phyloP scores from a whole-genome alignment of 1,140 invertebrate species.

The Drosophila gunungcola region DNA sequence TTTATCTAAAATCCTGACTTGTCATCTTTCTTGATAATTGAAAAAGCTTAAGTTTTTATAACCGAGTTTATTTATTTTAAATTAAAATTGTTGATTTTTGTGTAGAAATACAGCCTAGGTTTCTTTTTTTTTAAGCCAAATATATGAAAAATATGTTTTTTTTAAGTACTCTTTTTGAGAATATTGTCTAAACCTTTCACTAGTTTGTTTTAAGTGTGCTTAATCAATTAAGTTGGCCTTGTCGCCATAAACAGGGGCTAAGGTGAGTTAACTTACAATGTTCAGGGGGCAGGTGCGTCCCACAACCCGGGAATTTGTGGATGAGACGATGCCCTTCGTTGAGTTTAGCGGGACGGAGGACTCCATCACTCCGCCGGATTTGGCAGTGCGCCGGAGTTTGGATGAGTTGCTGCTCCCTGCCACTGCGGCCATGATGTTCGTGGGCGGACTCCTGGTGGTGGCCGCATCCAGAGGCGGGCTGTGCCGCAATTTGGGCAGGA shows the following conservation, averaged over 20 bases:
- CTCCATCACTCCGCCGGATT: slow-evolving; percentile 24
- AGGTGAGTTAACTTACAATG: slow-evolving; percentile 70
- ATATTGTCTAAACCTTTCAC: neutral
- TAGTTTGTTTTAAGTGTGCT: neutral
- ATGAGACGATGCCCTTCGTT: slow-evolving; percentile 7
- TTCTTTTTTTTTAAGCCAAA: too few species aligned
- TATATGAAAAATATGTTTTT: too few species aligned
- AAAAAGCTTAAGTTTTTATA: too few species aligned
- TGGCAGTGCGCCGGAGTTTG: slow-evolving; percentile 21
- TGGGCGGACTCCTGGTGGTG: slow-evolving; percentile 24
- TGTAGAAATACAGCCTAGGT: too few species aligned
- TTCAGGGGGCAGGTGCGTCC: slow-evolving; percentile 78
- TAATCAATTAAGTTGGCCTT: slow-evolving; percentile 9
- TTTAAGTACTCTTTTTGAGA: too few species aligned
- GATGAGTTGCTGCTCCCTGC: slow-evolving; percentile 25
- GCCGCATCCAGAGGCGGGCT: slow-evolving; percentile 33
- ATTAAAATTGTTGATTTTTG: too few species aligned
- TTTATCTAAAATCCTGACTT: neutral
- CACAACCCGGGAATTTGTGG: slow-evolving; percentile 19
- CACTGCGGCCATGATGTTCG: slow-evolving; percentile 51
- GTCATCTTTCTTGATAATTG: too few species aligned
- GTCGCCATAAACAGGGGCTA: neutral
- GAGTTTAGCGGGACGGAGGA: slow-evolving; percentile 49
- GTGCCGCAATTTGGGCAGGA: slow-evolving; percentile 74
- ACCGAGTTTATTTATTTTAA: too few species aligned